Base-by-base conservation (phyloP, 2,797 vertebrate species). In the Channa striata region DNA sequence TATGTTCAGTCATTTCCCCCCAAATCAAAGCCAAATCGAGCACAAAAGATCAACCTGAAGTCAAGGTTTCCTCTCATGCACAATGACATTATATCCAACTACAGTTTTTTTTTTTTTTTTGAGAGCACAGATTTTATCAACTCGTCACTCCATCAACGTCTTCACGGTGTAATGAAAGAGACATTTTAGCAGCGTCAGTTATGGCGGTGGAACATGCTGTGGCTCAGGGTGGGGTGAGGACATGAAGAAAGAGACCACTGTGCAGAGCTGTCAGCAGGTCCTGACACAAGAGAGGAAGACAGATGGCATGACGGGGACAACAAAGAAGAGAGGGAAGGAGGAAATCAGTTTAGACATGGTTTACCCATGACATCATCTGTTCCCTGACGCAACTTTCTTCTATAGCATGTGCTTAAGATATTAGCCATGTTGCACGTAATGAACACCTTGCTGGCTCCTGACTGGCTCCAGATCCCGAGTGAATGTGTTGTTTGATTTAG, bases 311-410 rank as follows among this genome's bases (percentile, higher is more conserved):
- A 76, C 58, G 71, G 71, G 40, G 65, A 43, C 68, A 53, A 36
- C 17, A 7, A 53, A 58, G 33, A 59, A 20, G 25, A 66, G 61
- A 59, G 34, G 52, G 56, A 47, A 46, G 50, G 70, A 71, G 43
- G 23, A 78, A 69, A 68, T 79, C 47, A 77, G 73, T 67, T 72
- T 36, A 33, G 72, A 64, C 47, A 23, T 50, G 47, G 63, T 78
- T 83, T 74, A 59, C 60, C 61, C 73, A 84, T 94, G 92, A 94
- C 92, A 90, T 94, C 91, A 93, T 77, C 17, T 2, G 46, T 44
- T 50, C 59, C 46, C 34, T 20, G 43, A 33, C 5, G 2, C 23
- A 30, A 5, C 13, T 30, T 40, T 42, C 48, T 46, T 70, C 36
- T 53, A 19, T 47, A 56, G 51, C 54, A 53, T 78, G 78, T 83